Conservation (phyloP, 2,888 invertebrate genomes). For the Sarcophaga variegata region DNA sequence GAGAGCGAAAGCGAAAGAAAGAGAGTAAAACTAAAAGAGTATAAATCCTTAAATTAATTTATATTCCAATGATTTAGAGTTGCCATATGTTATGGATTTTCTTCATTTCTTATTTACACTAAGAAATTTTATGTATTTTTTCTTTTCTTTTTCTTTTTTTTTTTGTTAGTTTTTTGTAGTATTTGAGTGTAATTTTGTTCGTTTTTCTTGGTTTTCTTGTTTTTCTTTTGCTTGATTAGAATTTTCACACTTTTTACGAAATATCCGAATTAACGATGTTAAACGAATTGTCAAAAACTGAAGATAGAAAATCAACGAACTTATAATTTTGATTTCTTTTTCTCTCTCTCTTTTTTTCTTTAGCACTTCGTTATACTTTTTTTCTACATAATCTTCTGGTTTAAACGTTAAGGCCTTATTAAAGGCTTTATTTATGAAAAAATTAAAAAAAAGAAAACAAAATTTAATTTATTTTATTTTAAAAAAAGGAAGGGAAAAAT, state of each 20-base stretch:
- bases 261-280: slow-evolving; percentile 50
- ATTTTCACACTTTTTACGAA: slow-evolving; percentile 22
- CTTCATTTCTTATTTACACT: slow-evolving; percentile 10
- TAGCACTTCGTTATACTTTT: background rate
- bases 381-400: too few species aligned
- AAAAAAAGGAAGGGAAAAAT: background rate
- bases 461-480: background rate
- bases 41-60: slow-evolving; percentile 43
- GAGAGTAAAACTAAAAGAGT: slow-evolving; percentile 2
- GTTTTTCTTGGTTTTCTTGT: slow-evolving; percentile 8
- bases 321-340: slow-evolving; percentile 43
- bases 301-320: slow-evolving; percentile 57
- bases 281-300: slow-evolving; percentile 57
- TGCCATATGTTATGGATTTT: slow-evolving; percentile 68
- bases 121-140: background rate
- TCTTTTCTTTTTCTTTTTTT: background rate
- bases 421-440: too few species aligned
- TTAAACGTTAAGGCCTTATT: too few species aligned
- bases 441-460: background rate
- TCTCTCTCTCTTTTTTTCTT: background rate
- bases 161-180: background rate
- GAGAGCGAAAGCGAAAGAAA: slow-evolving; percentile 2
- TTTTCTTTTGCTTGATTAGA: slow-evolving; percentile 39
- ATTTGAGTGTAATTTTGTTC: slow-evolving; percentile 20
- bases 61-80: slow-evolving; percentile 68